phyloP scores from a whole-genome alignment of 2,113 vertebrate genomes.

The Centropus bengalensis region DNA sequence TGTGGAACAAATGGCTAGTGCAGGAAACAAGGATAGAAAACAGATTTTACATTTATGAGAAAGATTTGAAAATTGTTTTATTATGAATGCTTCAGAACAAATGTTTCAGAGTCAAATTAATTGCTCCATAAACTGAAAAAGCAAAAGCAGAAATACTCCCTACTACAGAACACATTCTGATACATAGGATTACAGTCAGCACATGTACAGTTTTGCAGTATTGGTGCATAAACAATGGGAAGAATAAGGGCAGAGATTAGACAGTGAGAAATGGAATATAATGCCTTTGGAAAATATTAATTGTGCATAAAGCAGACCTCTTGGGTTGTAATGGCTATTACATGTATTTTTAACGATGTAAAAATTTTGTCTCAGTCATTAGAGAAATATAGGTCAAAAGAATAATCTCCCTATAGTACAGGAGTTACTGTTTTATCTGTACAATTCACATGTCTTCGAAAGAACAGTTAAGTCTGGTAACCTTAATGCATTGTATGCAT shows the following conservation, averaged over 20 bases:
- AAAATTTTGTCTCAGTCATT: not conserved
- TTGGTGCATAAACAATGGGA: not conserved
- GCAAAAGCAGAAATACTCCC: not conserved
- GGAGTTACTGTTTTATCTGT: not conserved
- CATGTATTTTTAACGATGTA: not conserved
- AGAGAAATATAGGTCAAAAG: not conserved
- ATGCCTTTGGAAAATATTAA: not conserved
- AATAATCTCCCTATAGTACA: not conserved
- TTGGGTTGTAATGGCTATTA: not conserved
- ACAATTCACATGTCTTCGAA: not conserved
- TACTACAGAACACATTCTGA: not conserved
- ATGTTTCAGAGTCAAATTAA: not conserved
- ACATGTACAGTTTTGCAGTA: not conserved
- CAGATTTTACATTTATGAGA: not conserved
- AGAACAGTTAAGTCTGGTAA: not conserved
- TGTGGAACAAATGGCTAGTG: not conserved
- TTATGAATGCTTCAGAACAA: not conserved
- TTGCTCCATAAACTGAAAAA: not conserved
- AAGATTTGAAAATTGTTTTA: not conserved
- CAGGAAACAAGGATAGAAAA: not conserved
- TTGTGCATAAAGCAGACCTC: not conserved
- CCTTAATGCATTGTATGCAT: not conserved
- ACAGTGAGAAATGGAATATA: not conserved
- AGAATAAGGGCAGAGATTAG: not conserved
- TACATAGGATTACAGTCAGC: not conserved